These are phyloP conservation scores for Micromesistius poutassou DNA, from an alignment of 2,797 vertebrate species.

Conservation along the genomic window DNA sequence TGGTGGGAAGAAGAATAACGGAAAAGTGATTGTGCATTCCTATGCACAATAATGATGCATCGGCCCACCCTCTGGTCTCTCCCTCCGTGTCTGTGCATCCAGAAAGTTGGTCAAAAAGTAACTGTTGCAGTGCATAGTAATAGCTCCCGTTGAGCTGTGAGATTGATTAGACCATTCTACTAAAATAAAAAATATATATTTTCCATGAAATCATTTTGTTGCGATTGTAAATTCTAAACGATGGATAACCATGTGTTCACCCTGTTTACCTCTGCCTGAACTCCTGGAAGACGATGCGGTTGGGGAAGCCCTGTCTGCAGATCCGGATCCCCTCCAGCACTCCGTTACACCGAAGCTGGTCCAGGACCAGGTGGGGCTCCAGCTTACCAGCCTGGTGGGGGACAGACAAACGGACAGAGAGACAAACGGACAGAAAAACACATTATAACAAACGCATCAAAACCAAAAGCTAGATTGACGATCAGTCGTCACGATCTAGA, in stretches of 20 bases:
- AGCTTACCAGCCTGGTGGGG: conserved; percentile 86
- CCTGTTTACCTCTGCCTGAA: conserved; percentile 90
- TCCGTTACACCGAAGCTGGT: conserved; percentile 96
- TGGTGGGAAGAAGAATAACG: too few species aligned
- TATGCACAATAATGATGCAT: too few species aligned
- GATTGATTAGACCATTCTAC: too few species aligned
- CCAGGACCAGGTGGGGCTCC: conserved; percentile 92
- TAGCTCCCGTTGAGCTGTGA: background rate
- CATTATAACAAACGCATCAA: background rate
- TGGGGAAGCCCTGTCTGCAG: conserved; percentile 97
- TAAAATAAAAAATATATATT: too few species aligned
- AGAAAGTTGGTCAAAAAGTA: background rate
- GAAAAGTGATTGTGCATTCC: too few species aligned
- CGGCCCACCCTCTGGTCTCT: background rate
- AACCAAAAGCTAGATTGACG: background rate
- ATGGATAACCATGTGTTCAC: background rate
- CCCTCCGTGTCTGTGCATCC: background rate
- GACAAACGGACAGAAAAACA: background rate
- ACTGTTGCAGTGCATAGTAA: background rate
- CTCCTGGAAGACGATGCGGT: conserved; percentile 97
- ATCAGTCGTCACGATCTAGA: background rate
- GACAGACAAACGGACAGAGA: background rate
- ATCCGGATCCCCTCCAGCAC: conserved; percentile 97
- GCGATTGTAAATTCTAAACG: background rate
- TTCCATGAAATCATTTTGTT: background rate